Conservation (phyloP, 2,797 vertebrate species). For the Malurus leucopterus region DNA sequence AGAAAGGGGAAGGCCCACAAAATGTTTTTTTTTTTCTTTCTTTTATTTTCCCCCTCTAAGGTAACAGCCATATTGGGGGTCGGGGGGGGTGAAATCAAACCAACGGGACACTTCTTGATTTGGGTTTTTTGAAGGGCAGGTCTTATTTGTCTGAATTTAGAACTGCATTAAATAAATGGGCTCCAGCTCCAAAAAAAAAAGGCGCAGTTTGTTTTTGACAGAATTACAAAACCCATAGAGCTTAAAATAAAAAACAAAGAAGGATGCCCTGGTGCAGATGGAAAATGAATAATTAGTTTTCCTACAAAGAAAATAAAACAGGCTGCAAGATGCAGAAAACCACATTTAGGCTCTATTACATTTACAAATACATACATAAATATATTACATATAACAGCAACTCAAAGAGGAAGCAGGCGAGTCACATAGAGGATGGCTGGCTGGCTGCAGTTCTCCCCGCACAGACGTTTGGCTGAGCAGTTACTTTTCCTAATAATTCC, state of each 20-base stretch:
- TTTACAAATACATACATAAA: conserved; percentile 99
- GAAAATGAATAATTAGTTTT: conserved; percentile 12
- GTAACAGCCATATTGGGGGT: not conserved
- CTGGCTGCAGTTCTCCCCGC: conserved; percentile 77
- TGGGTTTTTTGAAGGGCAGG: not conserved
- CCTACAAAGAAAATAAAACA: conserved; percentile 43
- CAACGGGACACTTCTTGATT: conserved; percentile 1
- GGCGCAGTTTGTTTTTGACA: not conserved
- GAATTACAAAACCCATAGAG: conserved; percentile 1
- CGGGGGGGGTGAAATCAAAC: not conserved
- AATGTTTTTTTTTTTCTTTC: not conserved
- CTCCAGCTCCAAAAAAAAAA: not conserved
- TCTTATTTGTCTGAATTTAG: not conserved
- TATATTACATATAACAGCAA: conserved; percentile 98
- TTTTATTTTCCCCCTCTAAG: not conserved
- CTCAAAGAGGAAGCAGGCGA: conserved; percentile 85
- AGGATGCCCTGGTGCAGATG: conserved; percentile 8
- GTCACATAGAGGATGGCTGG: conserved; percentile 77
- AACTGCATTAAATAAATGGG: conserved; percentile 31
- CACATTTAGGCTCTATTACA: conserved; percentile 90
- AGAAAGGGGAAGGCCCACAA: not conserved
- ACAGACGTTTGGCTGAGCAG: conserved; percentile 64
- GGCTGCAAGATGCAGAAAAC: conserved; percentile 78
- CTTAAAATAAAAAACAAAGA: not conserved
- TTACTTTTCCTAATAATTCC: conserved; percentile 53